A percentile compares a stretch with the other conserved stretches of the same genome.
Conservation (phyloP, 1,140 invertebrate species). For the Drosophila eugracilis region DNA sequence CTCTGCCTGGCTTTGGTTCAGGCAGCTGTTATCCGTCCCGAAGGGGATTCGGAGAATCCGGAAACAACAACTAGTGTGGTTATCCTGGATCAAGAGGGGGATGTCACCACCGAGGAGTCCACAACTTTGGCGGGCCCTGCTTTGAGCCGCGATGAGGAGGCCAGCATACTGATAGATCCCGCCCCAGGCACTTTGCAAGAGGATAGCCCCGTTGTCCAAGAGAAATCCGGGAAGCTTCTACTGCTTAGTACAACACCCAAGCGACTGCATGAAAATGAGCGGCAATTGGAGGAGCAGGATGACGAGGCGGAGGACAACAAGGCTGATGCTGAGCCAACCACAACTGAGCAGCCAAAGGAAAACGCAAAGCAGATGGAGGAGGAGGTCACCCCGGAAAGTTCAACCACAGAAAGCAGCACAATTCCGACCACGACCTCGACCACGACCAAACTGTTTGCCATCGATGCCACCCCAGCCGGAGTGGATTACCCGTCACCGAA, state of each 20-base stretch:
- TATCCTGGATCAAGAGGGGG: constrained; percentile 18
- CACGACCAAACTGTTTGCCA: constrained; percentile 70
- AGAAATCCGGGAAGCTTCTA: constrained; percentile 67
- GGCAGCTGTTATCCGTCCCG: constrained; percentile 45
- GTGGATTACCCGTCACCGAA: constrained; percentile 41
- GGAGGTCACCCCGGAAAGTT: constrained; percentile 7
- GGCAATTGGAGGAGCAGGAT: constrained; percentile 64
- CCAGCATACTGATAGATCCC: constrained; percentile 65
- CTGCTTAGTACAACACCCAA: constrained; percentile 72
- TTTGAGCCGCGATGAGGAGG: constrained; percentile 58
- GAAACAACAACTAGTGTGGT: constrained; percentile 40
- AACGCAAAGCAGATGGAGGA: constrained; percentile 4
- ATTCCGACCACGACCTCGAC: constrained; percentile 49
- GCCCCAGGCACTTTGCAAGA: constrained; percentile 46
- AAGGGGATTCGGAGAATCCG: constrained; percentile 2
- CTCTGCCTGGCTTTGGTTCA: constrained; percentile 34
- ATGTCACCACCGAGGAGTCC: constrained; percentile 31
- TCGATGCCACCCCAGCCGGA: constrained; percentile 60
- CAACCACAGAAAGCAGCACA: constrained; percentile 41
- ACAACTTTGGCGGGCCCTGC: constrained; percentile 24
- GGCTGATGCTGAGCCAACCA: constrained; percentile 29
- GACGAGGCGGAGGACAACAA: constrained; percentile 48
- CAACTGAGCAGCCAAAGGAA: constrained; percentile 27
- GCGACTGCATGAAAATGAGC: constrained; percentile 56
- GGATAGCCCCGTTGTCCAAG: constrained; percentile 5